Percentiles rank a stretch among this genome's conserved stretches.
These are phyloP conservation scores for Zosterops borbonicus DNA, from an alignment of 2,113 vertebrate genomes.

Conservation along the genomic window DNA sequence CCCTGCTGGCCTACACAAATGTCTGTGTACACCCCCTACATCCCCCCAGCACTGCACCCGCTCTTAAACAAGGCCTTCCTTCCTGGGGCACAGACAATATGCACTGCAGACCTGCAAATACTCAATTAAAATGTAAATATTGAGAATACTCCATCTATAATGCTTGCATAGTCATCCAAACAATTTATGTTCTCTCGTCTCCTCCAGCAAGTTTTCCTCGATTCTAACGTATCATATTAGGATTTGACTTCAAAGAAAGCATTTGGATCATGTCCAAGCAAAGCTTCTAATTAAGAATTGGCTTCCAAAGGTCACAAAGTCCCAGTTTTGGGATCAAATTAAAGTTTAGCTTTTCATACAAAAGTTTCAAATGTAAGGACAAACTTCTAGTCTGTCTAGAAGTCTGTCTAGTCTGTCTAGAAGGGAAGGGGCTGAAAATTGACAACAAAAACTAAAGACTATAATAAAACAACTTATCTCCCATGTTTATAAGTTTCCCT, in stretches of 20 bases:
- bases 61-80: not conserved
- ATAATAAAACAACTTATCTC: not conserved
- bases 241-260: constrained; percentile 7
- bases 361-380: not conserved
- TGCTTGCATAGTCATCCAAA: not conserved
- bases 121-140: not conserved
- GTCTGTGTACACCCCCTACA: too few relatives aligned
- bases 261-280: not conserved
- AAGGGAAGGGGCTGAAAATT: not conserved
- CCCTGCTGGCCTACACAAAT: not conserved
- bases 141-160: not conserved
- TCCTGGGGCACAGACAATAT: not conserved
- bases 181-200: not conserved
- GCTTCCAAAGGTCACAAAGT: not conserved
- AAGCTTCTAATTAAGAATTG: not conserved
- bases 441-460: not conserved
- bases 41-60: fast-evolving
- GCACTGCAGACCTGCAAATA: not conserved
- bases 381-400: not conserved
- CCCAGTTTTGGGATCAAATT: not conserved
- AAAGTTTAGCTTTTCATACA: not conserved
- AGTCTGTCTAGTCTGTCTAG: not conserved
- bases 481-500: not conserved
- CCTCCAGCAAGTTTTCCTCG: not conserved
- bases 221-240: not conserved